Evolutionary conservation across 2,113 vertebrate species (phyloP), one percentile per base, ranked within the genome.

Genomic region (Platycercus adscitus): DNA sequence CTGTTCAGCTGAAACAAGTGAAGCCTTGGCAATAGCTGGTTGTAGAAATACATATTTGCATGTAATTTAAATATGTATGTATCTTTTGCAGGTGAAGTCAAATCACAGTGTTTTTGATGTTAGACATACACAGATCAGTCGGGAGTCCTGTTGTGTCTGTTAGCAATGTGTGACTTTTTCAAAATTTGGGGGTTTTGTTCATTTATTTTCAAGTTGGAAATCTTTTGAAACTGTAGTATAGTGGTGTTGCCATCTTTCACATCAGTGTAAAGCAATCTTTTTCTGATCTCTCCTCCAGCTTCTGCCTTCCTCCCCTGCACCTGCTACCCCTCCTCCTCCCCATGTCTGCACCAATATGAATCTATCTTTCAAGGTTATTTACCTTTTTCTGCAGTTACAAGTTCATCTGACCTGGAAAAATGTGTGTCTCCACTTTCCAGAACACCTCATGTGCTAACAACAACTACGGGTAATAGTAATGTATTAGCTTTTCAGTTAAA

Each of bases 371-470:
- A 73, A 69, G 53, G 17, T 61, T 95, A 58, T 84, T 91, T 95
- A 75, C 19, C 1, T 95, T 95, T 92, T 89, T 89, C 81, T 79
- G 76, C 93, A 96, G 91, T 68, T 94, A 56, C 91, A 61, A 86
- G 83, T 86, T 78, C 91, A 89, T 10, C 77, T 55, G 81, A 75
- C 46, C 20, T 81, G 77, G 91, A 94, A 89, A 91, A 84, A 63
- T n/a, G 70, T 84, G 9, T 96, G 64, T 19, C 73, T 89, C 17
- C 84, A 21, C 46, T 89, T 94, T 53, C 55, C 84, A 84, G 89
- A 78, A 39, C 33, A 63, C 78, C 84, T 81, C 89, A 53, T 46
- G 50, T 78, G 47, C 66, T 95, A 84, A 68, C 72, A 76, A 79
- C 86, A 55, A 12, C 78, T 47, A 56, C 26, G 39, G 78, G 85